A percentile compares a stretch with the other conserved stretches of the same genome.
phyloP scores from a whole-genome alignment of 2,797 vertebrate species.

The Ptychadena robeensis region DNA sequence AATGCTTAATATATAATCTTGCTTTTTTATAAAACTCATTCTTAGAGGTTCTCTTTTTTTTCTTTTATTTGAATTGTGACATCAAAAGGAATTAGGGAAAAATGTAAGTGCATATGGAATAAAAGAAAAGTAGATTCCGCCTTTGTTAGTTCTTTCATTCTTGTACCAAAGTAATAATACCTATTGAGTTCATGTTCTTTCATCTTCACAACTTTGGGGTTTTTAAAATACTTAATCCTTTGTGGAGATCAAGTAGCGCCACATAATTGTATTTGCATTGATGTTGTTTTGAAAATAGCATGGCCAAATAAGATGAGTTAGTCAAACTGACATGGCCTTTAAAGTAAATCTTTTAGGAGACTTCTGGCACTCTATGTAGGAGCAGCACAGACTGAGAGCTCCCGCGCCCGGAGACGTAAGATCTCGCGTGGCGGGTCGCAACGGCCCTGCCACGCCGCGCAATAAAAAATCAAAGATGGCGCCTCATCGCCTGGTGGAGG shows the following conservation, averaged over 20 bases:
- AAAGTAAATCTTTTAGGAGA: neutral
- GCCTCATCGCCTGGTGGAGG: too few relatives aligned
- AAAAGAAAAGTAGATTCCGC: neutral
- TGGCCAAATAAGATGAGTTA: neutral
- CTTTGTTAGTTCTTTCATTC: conserved; percentile 4
- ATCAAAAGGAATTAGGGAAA: conserved; percentile 15
- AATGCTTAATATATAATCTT: neutral
- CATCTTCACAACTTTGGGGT: conserved; percentile 8
- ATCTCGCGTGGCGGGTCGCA: too few relatives aligned
- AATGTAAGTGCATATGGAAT: conserved; percentile 1
- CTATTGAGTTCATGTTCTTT: conserved; percentile 20
- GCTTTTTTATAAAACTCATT: neutral
- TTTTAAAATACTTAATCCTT: conserved; percentile 10
- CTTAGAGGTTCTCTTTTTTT: conserved; percentile 4
- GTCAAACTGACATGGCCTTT: neutral
- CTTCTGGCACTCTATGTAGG: too few relatives aligned
- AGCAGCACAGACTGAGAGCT: too few relatives aligned
- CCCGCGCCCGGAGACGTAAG: too few relatives aligned
- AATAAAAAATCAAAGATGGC: too few relatives aligned
- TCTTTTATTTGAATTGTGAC: conserved; percentile 8
- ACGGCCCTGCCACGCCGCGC: too few relatives aligned
- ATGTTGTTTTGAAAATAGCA: conserved; percentile 1
- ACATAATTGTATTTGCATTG: conserved; percentile 18
- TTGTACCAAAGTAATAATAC: conserved; percentile 1
- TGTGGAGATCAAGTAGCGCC: neutral